Evolutionary conservation across 2,113 vertebrate genomes (phyloP), one percentile per base, ranked within the genome.

Genomic region (Theristicus caerulescens): DNA sequence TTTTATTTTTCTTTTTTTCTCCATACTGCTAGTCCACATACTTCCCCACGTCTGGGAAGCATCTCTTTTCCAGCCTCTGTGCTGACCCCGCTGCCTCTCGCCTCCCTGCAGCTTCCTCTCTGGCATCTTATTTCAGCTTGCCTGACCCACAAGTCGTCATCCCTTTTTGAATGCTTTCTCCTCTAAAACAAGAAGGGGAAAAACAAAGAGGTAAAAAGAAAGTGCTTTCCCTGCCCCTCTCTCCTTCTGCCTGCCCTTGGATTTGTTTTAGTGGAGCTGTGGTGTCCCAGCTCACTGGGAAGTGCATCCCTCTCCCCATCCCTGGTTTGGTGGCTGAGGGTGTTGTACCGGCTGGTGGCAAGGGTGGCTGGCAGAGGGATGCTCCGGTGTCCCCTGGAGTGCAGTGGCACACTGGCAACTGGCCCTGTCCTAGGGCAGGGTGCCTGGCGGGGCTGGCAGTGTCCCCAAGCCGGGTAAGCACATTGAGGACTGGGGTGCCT

Each of bases 401-500:
- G 22, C 2, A 2, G 3, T 38, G 27, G 32, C 8, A 10, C 1
- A 1, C 16, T 74, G 59, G 34, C 57, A 44, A 9, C 52, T 66
- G 16, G 10, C 19, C 10, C 12, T 14, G 17, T 66, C 51, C 51
- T 24, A 15, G 26, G 57, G 29, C 49, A 61, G 26, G n/a, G 20
- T 16, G 12, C 0, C 0, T 57, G 34, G 7, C 2, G 3, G 34
- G 34, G 10, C 55, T 4, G 6, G 32, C 62, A 87, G 46, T 61
- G 32, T 58, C 82, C 42, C 8, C 1, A 26, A 52, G 32, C 0
- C 1, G 49, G 27, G n/a, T n/a, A 22, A 15, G 27, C 2, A 4
- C n/a, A 26, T 26, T 3, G 13, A 58, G 13, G 46, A 5, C 72
- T 76, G 47, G 62, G 27, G 17, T 20, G 19, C 20, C 31, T 8